Percentiles rank a stretch among this genome's conserved stretches.
Evolutionary conservation across 2,888 invertebrate species (phyloP).

Genomic region (Epiblema foenella): DNA sequence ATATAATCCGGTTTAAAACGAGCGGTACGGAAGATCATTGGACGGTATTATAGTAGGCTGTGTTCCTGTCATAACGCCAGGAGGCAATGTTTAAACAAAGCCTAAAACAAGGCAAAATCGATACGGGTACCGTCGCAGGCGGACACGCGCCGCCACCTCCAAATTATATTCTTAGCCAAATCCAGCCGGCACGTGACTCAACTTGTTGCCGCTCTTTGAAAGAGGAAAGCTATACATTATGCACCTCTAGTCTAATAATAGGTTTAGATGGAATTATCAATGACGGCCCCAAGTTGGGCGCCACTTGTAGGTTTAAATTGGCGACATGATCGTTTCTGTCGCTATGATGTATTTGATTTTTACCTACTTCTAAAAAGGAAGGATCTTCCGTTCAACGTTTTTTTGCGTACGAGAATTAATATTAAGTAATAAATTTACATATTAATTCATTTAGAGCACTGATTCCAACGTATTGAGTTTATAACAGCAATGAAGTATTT

Average conservation of each 20-base stretch:
- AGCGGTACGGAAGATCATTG: conserved; percentile 44
- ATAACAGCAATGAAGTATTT: no score
- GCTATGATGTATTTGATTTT: no score
- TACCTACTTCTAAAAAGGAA: not conserved
- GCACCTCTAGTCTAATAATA: conserved; percentile 57
- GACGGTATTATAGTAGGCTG: conserved; percentile 50
- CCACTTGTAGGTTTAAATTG: conserved; percentile 53
- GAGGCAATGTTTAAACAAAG: conserved; percentile 67
- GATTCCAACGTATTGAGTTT: not conserved
- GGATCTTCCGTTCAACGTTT: not conserved
- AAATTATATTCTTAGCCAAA: conserved; percentile 75
- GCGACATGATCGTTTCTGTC: conserved; percentile 14
- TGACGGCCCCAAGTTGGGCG: conserved; percentile 66
- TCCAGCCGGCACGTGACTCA: conserved; percentile 80
- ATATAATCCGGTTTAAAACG: conserved; percentile 48
- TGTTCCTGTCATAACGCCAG: conserved; percentile 58
- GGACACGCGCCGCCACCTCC: conserved; percentile 76
- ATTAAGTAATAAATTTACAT: no score
- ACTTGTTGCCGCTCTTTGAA: conserved; percentile 76
- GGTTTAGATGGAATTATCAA: conserved; percentile 60
- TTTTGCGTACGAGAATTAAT: not conserved
- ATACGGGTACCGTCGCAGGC: conserved; percentile 71
- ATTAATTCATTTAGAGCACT: not conserved
- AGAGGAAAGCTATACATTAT: conserved; percentile 55
- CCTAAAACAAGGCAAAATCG: conserved; percentile 76